Evolutionary conservation across 2,888 invertebrate genomes (phyloP), one percentile per base, ranked within the genome.

Genomic region (Ditula angustiorana): DNA sequence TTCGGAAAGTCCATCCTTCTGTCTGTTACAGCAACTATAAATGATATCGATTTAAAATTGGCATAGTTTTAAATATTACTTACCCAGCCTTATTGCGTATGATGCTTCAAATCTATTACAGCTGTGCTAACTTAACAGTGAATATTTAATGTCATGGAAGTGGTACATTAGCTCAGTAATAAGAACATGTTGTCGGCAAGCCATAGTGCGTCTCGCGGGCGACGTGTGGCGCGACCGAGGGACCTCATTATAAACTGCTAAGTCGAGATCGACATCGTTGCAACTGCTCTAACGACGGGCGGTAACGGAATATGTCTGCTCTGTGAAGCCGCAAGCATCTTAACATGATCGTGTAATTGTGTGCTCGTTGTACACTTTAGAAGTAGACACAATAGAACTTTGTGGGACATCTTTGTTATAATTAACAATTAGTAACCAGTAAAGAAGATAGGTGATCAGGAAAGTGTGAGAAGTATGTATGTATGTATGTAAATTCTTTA

Each of bases 221-320:
- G 61, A 53, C 53, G 44, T 44, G 53, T 33, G 69, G 69, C 66
- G 72, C 77, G 81, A 75, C 70, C 69, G 79, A 80, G 87, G 83
- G 87, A 88, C 75, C 85, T 88, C 86, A 87, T 88, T 87, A 88
- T 83, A 82, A 85, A 81, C 75, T 74, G 79, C 76, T 80, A 79
- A 81, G 80, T 74, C 66, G 72, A 69, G 76, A 75, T 80, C 66
- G 72, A 69, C 75, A 75, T 80, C 79, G 78, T 75, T 75, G 78
- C 79, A 56, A 56, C 55, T 16, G 16, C 13, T 37, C 37, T 16
- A 41, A 19, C 35, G 23, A 21, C 49, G 49, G 10, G 49, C 16
- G 41, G 41, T 41, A 26, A 19, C 37, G 13, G 55, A 56, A 56
- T 52, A 52, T 26, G 55, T 8, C 26, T 24, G 55, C 41, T 23